Base-by-base conservation (phyloP, 1,140 invertebrate genomes). In the Coelopa frigida region DNA sequence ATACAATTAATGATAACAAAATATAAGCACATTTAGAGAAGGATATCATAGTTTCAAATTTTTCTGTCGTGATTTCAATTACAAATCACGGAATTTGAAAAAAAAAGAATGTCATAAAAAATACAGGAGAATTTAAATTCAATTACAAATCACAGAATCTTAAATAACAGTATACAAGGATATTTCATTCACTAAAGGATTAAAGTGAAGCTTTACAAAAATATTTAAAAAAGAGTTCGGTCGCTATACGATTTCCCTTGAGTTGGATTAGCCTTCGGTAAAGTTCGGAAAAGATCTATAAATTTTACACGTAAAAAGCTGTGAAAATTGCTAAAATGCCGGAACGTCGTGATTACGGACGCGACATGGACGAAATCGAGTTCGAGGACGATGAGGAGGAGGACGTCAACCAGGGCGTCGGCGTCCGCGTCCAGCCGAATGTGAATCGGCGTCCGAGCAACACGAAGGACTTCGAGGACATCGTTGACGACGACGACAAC, bases 301-400 rank as follows among this genome's bases (percentile, higher is more conserved):
- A 5, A 35, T 35, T 14, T 3, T 29, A 29, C 27, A 27, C 6
- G 15, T 6, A 21, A 44, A 44, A 44, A 21, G 17, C 23, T 40
- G 18, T 37, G 1, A 5, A 37, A 37, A 40, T 40, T n/a, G 6
- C 21, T 10, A 44, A 41, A 35, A 66, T 66, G 62, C 62, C 62
- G 35, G 62, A 62, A 49, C 56, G 59, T 0, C 55, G 53, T 31
- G 49, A 55, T 10, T 57, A 56, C 39, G 57, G 59, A 51, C 62
- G 59, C 15, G 62, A 66, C 48, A 31, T 58, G n/a, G 62, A 66
- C 29, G 62, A 62, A 48, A 56, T 65, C 41, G 62, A 66, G 52
- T 54, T 66, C 24, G 62, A 66, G 37, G 61, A 55, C 50, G 62
- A 66, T 33, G 62, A 66, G 24, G 62, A 66, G 7, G 62, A 66